Conservation (phyloP, 2,888 invertebrate genomes). For the Mechanitis messenoides region DNA sequence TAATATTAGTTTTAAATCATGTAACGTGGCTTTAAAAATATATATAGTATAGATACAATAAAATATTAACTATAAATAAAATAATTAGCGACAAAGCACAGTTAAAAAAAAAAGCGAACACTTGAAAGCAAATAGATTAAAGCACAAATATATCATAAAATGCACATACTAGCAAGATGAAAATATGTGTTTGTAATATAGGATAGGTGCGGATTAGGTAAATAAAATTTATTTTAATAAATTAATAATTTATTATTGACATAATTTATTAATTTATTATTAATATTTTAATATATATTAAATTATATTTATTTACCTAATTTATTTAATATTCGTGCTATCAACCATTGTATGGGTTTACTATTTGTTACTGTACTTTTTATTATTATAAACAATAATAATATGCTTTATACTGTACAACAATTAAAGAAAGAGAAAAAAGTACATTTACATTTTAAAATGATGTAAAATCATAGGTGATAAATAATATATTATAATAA, state of each 20-base stretch:
- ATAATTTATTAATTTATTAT: background rate
- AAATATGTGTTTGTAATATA: constrained; percentile 18
- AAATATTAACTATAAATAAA: constrained; percentile 10
- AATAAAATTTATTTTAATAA: constrained; percentile 13
- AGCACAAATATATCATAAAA: constrained; percentile 24
- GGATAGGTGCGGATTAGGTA: constrained; percentile 22
- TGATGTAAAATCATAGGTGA: no score
- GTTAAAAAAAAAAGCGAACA: constrained; percentile 24
- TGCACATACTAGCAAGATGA: constrained; percentile 26
- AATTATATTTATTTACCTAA: constrained; percentile 23
- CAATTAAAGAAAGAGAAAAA: no score
- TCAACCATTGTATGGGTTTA: constrained; percentile 26
- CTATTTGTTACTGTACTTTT: constrained; percentile 21
- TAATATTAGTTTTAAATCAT: constrained; percentile 39
- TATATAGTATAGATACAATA: constrained; percentile 22
- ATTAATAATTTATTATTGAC: background rate
- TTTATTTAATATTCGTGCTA: constrained; percentile 26
- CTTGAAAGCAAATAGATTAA: constrained; percentile 27
- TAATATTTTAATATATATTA: background rate
- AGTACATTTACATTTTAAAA: no score
- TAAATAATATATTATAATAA: no score
- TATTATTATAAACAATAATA: no score
- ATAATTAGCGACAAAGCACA: constrained; percentile 26
- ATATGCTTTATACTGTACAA: no score
- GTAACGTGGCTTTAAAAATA: constrained; percentile 27